Evolutionary conservation across 2,888 invertebrate genomes (phyloP), one percentile per base, ranked within the genome.

Genomic region (Acanthosepion lycidas): DNA sequence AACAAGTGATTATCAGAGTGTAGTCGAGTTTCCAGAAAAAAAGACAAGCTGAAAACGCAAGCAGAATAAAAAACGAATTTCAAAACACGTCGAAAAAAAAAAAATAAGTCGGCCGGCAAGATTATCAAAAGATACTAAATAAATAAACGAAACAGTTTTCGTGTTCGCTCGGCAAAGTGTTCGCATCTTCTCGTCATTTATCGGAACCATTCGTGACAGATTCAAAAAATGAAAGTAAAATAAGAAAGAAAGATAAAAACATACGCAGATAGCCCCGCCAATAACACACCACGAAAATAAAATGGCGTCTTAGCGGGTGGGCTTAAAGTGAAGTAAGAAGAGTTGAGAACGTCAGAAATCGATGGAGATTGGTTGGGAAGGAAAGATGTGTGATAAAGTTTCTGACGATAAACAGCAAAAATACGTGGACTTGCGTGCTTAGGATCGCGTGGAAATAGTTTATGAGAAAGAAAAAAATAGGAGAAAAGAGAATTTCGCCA

Each of bases 381-480:
- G n/a, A 78, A 78, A n/a, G 12, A 78, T n/a, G 28, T 12, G n/a
- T 15, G 78, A 78, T 9, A 12, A 15, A 15, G 78, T n/a, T 2
- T 78, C 78, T 78, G 78, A 33, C 33, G 78, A 78, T 78, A 78
- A 78, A 78, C 78, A 78, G 78, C 78, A 59, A 20, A 59, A 59
- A 59, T 78, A n/a, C 78, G 78, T 33, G n/a, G 78, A 15, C 33
- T 78, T 78, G 78, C 78, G 78, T 78, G 78, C 33, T 78, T 78
- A 78, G 78, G 78, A 78, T 78, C 78, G 78, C 78, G 78, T 78
- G 78, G 78, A 78, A 78, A 78, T 78, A 78, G n/a, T 78, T 78
- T 78, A 78, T 78, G 78, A 78, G 78, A 33, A 78, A n/a, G 78
- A n/a, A 78, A 78, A 78, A 78, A 78, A 33, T n/a, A 15, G 15